A percentile compares a stretch with the other conserved stretches of the same genome.
phyloP scores from a whole-genome alignment of 2,888 invertebrate species.

The Spodoptera picta region DNA sequence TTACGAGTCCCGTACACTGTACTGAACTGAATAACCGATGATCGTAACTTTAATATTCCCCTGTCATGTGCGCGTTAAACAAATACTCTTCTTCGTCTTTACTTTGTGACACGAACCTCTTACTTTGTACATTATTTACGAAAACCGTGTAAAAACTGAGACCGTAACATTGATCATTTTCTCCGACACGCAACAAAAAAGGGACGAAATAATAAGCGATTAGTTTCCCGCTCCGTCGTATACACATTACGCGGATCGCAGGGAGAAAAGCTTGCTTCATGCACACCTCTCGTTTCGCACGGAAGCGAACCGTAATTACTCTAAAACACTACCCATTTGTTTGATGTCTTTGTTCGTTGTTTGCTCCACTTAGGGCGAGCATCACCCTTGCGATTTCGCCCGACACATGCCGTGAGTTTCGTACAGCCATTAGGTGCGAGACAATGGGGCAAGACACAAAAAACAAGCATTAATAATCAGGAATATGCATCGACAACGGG shows the following conservation, averaged over 20 bases:
- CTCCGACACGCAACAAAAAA: slow-evolving; percentile 76
- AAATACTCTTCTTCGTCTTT: slow-evolving; percentile 62
- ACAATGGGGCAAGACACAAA: slow-evolving; percentile 85
- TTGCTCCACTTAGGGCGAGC: slow-evolving; percentile 87
- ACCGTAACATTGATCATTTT: slow-evolving; percentile 76
- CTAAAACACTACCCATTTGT: slow-evolving; percentile 89
- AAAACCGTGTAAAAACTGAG: slow-evolving; percentile 67
- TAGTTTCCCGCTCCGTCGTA: slow-evolving; percentile 70
- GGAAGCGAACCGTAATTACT: slow-evolving; percentile 88
- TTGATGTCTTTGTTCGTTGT: slow-evolving; percentile 89
- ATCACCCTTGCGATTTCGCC: slow-evolving; percentile 84
- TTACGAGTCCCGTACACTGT: slow-evolving; percentile 65
- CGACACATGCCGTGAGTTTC: slow-evolving; percentile 84
- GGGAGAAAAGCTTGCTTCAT: slow-evolving; percentile 71
- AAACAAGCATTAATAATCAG: slow-evolving; percentile 87
- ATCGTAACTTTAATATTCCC: slow-evolving; percentile 59
- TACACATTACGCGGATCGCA: slow-evolving; percentile 70
- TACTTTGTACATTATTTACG: slow-evolving; percentile 69
- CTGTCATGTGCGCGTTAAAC: slow-evolving; percentile 51
- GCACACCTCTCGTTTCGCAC: slow-evolving; percentile 85
- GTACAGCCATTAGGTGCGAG: slow-evolving; percentile 81
- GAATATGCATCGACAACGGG: slow-evolving; percentile 84
- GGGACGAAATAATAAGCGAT: slow-evolving; percentile 78
- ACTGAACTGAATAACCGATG: slow-evolving; percentile 57
- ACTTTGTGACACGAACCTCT: slow-evolving; percentile 65